phyloP scores from a whole-genome alignment of 1,140 invertebrate species.

The Bombus ignitus region DNA sequence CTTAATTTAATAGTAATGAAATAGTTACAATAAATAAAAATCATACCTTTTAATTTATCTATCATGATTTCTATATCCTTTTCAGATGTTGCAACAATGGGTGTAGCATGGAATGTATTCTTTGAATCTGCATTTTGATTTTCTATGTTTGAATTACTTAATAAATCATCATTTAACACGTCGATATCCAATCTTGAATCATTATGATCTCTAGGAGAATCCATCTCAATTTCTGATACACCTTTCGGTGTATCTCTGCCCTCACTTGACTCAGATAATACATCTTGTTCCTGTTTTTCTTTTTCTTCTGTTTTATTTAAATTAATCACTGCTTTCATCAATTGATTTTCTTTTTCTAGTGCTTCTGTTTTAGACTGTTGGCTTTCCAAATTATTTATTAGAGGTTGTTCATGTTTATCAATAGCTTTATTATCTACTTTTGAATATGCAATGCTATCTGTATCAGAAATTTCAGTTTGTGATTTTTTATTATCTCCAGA shows the following conservation, averaged over 20 bases:
- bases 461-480: conserved; percentile 37
- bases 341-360: conserved; percentile 6
- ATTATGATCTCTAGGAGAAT: conserved; percentile 75
- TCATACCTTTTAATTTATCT: conserved; percentile 79
- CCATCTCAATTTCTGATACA: conserved; percentile 77
- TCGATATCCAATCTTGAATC: conserved; percentile 75
- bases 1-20: conserved; percentile 31
- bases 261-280: conserved; percentile 73
- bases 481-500: conserved; percentile 19
- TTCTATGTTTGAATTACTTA: conserved; percentile 48
- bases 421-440: conserved; percentile 20
- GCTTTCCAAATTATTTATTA: neutral
- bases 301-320: conserved; percentile 35
- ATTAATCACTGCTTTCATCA: neutral
- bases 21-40: conserved; percentile 26
- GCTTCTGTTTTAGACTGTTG: neutral
- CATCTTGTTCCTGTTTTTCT: conserved; percentile 51
- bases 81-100: conserved; percentile 73
- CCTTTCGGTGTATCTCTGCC: conserved; percentile 74
- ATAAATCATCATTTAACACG: conserved; percentile 70
- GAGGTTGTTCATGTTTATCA: neutral
- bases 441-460: conserved; percentile 1
- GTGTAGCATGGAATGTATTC: conserved; percentile 68
- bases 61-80: conserved; percentile 80
- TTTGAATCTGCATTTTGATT: conserved; percentile 61